Evolutionary conservation across 1,140 invertebrate genomes (phyloP), one percentile per base, ranked within the genome.

Genomic region (Anoplophora glabripennis): DNA sequence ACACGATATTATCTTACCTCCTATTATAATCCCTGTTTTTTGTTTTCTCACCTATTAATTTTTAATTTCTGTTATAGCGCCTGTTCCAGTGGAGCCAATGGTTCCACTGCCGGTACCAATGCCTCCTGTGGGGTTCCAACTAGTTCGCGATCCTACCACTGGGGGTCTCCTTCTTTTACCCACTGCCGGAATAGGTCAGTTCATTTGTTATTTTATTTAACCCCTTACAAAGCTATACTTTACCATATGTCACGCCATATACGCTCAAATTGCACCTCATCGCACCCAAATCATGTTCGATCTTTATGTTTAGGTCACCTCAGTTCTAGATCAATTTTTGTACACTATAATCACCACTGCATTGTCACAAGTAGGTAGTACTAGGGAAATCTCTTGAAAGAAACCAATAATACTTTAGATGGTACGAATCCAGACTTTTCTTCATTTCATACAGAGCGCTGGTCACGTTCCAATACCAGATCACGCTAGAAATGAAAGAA

Each of bases 121-220:
- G 74, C 81, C 84, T 56, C 81, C 84, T 42, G 81, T 86, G 54
- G 87, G 87, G 52, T 87, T 89, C 76, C 90, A 92, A 75, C 80
- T 93, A 64, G 87, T 89, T 41, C 81, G 91, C 45, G 91, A 94
- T 77, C 88, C 90, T 17, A 81, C 88, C 11, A 89, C 86, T 14
- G 89, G 90, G 36, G 88, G 91, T 59, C 79, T 92, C 36, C 81
- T 92, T 41, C 81, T 93, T 41, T 81, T 93, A 57, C 89, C 90
- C 41, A 81, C 86, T 64, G 64, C 76, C 63, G 78, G 80, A 75
- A 74, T 84, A 75, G 83, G 84, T 85, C 79, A 76, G 74, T 74
- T 44, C 53, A 9, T 17, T 56, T 53, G 17, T 42, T 10, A 38
- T 52, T 14, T 52, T 37, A 52, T 52, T 48, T 52, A 34, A 37